Percentiles rank a stretch among this genome's conserved stretches.
Evolutionary conservation across 2,888 invertebrate genomes (phyloP).

Genomic region (Neria commutata): DNA sequence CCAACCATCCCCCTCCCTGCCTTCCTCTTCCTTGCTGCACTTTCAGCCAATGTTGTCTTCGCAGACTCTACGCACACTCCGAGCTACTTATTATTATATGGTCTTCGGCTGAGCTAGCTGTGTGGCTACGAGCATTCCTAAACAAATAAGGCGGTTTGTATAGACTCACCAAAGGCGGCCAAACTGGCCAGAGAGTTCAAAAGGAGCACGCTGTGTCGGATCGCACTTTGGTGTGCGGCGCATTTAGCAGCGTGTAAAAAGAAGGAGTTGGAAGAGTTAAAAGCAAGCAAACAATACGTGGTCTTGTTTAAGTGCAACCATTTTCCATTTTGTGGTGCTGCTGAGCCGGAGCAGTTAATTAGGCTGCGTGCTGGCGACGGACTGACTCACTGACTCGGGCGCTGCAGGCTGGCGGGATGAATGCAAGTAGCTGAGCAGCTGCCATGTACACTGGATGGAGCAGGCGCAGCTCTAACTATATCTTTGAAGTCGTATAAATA

Average conservation of each 20-base stretch:
- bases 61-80: no score
- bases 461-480: no score
- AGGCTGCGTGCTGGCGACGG: slow-evolving; percentile 42
- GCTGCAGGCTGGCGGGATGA: no score
- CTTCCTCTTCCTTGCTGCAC: background rate
- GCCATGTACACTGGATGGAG: no score
- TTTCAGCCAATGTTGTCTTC: background rate
- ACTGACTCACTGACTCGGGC: no score
- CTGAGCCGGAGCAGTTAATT: slow-evolving; percentile 53
- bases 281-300: slow-evolving; percentile 44
- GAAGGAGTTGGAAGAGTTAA: slow-evolving; percentile 45
- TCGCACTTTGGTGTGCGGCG: no score
- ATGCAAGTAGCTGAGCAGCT: no score
- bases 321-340: slow-evolving; percentile 20
- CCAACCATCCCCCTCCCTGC: background rate
- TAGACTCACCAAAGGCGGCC: background rate
- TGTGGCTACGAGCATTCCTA: background rate
- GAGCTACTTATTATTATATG: no score
- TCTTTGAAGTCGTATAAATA: no score
- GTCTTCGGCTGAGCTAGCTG: no score
- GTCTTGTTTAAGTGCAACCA: slow-evolving; percentile 10
- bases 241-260: background rate
- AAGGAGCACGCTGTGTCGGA: background rate
- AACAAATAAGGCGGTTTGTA: slow-evolving; percentile 1
- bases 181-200: background rate